Percentiles rank a stretch among this genome's conserved stretches.
These are phyloP conservation scores for Acleris sparsana DNA, from an alignment of 2,888 invertebrate species.

Conservation along the genomic window DNA sequence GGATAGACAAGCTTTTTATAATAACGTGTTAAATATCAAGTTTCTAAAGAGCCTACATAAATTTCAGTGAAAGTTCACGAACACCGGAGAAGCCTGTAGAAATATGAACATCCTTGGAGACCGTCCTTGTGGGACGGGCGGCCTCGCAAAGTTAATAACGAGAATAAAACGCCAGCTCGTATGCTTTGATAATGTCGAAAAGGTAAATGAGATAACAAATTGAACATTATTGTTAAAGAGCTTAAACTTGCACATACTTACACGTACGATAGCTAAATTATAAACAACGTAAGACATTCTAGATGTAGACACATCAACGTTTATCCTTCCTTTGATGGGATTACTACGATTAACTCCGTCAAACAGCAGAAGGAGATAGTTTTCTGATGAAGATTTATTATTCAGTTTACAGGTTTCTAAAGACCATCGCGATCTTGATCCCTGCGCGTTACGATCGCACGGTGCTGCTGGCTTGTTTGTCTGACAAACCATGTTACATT, in stretches of 20 bases:
- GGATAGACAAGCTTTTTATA: not conserved
- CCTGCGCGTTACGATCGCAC: too few relatives aligned
- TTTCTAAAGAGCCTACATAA: constrained; percentile 20
- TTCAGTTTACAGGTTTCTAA: too few relatives aligned
- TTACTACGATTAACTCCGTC: too few relatives aligned
- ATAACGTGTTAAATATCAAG: constrained; percentile 18
- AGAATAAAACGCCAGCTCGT: constrained; percentile 26
- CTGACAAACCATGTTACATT: too few relatives aligned
- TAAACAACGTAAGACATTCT: too few relatives aligned
- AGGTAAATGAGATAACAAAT: constrained; percentile 20
- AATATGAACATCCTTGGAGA: constrained; percentile 37
- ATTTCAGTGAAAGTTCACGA: constrained; percentile 24
- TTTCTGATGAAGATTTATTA: too few relatives aligned
- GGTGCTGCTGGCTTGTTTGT: too few relatives aligned
- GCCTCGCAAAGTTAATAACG: constrained; percentile 28
- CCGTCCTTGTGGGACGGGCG: constrained; percentile 28
- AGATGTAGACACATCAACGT: too few relatives aligned
- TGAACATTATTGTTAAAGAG: constrained; percentile 20
- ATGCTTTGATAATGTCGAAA: constrained; percentile 15
- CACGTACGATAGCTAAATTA: too few relatives aligned
- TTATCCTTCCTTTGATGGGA: too few relatives aligned
- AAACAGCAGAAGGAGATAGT: too few relatives aligned
- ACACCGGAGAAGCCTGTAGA: constrained; percentile 23
- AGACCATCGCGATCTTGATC: too few relatives aligned
- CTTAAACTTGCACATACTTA: not conserved